Conservation (phyloP, 2,888 invertebrate species). For the Drosophila koepferae region DNA sequence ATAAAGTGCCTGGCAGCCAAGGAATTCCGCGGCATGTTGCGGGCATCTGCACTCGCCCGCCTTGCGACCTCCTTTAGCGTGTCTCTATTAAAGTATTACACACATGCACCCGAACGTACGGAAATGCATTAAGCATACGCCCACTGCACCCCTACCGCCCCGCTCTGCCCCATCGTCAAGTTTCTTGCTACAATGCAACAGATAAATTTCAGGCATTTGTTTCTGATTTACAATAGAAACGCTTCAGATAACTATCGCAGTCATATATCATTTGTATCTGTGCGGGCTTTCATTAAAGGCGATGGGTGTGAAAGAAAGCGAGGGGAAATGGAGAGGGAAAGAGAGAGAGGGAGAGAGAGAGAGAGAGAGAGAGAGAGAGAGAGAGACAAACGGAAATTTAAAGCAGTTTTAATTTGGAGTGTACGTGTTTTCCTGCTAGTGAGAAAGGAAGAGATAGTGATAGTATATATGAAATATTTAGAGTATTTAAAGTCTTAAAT, state of each 20-base stretch:
- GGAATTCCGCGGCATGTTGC: conserved; percentile 70
- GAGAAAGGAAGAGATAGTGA: too few species aligned
- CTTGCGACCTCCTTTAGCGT: conserved; percentile 29
- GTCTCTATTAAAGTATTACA: conserved; percentile 73
- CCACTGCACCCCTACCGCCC: not conserved
- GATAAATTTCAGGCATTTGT: conserved; percentile 50
- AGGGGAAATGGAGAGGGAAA: not conserved
- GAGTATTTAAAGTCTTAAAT: too few species aligned
- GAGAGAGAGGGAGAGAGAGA: not conserved
- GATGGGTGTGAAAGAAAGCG: not conserved
- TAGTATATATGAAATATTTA: too few species aligned
- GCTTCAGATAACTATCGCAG: conserved; percentile 25
- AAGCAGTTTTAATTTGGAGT: too few species aligned
- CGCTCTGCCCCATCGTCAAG: not conserved
- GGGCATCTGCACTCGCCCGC: not conserved
- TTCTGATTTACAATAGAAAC: conserved; percentile 37
- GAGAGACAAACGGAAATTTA: not conserved
- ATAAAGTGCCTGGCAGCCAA: conserved; percentile 73
- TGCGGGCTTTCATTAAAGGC: not conserved
- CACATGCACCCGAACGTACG: conserved; percentile 50
- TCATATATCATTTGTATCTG: conserved; percentile 50
- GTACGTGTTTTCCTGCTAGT: too few species aligned
- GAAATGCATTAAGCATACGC: conserved; percentile 66
- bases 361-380: too few species aligned
- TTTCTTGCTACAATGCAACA: conserved; percentile 32